Percentiles rank a stretch among this genome's conserved stretches.
Evolutionary conservation across 1,140 invertebrate species (phyloP).

Genomic region (Anadara kagoshimensis): DNA sequence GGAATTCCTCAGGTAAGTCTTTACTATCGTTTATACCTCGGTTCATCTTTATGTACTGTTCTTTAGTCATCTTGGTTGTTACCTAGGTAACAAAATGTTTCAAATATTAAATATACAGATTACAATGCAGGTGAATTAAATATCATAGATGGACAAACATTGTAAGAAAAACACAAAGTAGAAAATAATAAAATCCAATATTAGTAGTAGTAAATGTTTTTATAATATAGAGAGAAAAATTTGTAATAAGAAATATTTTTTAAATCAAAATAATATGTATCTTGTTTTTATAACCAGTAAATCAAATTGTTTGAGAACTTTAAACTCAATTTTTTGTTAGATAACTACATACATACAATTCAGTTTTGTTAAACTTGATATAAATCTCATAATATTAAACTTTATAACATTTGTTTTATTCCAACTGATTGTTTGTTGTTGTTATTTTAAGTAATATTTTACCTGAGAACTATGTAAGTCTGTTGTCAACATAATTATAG

Average conservation of each 20-base stretch:
- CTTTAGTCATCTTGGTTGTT: constrained; percentile 99
- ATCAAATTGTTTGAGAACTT: constrained; percentile 96
- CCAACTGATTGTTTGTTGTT: too few species aligned
- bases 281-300: constrained; percentile 85
- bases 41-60: constrained; percentile 99
- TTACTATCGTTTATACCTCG: constrained; percentile 98
- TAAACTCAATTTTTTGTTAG: constrained; percentile 93
- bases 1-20: constrained; percentile 97
- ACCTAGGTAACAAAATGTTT: constrained; percentile 74
- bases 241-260: constrained; percentile 99
- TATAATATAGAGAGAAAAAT: constrained; percentile 98
- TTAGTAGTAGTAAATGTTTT: constrained; percentile 85
- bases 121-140: too few species aligned
- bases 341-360: neutral
- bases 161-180: too few species aligned
- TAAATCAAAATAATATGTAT: constrained; percentile 99
- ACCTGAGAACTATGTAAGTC: constrained; percentile 97
- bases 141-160: too few species aligned
- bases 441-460: constrained; percentile 2
- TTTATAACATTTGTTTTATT: too few species aligned
- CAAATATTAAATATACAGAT: too few species aligned
- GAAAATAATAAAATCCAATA: too few species aligned
- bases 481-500: constrained; percentile 99
- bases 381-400: too few species aligned
- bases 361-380: too few species aligned